Base-by-base conservation (phyloP, 2,113 vertebrate species). In the Tauraco erythrolophus region DNA sequence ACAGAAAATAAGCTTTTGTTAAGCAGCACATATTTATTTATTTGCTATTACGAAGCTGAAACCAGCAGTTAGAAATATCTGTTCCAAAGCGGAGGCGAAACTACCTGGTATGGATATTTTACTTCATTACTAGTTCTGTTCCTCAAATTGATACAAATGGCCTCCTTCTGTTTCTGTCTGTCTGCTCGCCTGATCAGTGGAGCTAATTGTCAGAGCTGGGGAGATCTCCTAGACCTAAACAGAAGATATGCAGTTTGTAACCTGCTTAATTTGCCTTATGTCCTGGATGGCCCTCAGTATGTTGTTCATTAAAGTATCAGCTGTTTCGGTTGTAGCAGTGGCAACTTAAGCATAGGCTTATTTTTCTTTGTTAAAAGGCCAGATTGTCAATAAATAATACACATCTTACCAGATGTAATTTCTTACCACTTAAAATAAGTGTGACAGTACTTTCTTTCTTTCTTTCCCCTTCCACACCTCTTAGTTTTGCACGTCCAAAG, bases 71-170 rank as follows among this genome's bases (percentile, higher is more conserved):
- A 77, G 82, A 89, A 97, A 86, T 66, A 89, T 88, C 78, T 83
- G 94, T 89, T 98, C 95, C 92, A 96, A 97, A 95, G 89, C 30
- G 13, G 97, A 98, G 97, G 95, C 97, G 89, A 96, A 97, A 95
- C 72, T 97, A 97, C 96, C 90, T 96, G 97, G 82, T 97, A 83
- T 7, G 45, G 97, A 91, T 97, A 98, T 97, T 98, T 97, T 96
- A 97, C 96, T 98, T 98, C 97, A 98, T 98, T 98, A 98, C 97
- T 97, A 97, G 91, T 93, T 96, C 91, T 97, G 93, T 95, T 98
- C 94, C 95, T 98, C 98, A 98, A 98, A 98, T 98, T 98, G 98
- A 98, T 98, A 98, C 97, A 98, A 98, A 98, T 97, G 97, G 97
- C 97, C 98, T 97, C 98, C 98, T 98, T 98, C 98, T 98, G 98